phyloP scores from a whole-genome alignment of 2,888 invertebrate species.

The Hemaris fuciformis region DNA sequence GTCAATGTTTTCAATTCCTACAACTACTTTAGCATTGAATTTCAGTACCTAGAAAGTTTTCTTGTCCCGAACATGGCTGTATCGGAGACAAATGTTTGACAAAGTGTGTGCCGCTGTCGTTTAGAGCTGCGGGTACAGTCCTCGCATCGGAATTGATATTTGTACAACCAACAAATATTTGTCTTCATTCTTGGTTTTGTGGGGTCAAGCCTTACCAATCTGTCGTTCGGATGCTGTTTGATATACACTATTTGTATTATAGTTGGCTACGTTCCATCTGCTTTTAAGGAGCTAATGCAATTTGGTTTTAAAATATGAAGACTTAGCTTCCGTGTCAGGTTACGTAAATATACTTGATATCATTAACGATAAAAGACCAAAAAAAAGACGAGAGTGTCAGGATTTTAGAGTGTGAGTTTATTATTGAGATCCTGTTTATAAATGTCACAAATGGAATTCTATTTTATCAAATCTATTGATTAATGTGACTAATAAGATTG shows the following conservation, averaged over 20 bases:
- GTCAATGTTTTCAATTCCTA: too few relatives aligned
- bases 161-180: constrained; percentile 6
- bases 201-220: constrained; percentile 6
- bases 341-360: too few relatives aligned
- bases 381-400: too few relatives aligned
- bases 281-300: not conserved
- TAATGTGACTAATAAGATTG: not conserved
- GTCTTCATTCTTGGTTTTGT: constrained; percentile 8
- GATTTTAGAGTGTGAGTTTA: not conserved
- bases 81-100: not conserved
- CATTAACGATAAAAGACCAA: too few relatives aligned
- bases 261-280: not conserved
- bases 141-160: constrained; percentile 7
- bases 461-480: not conserved
- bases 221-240: not conserved
- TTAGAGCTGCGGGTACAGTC: not conserved
- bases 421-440: not conserved
- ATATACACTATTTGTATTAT: not conserved
- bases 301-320: not conserved
- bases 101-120: constrained; percentile 9
- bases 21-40: too few relatives aligned
- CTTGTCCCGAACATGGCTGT: constrained; percentile 12
- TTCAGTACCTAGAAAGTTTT: constrained; percentile 19
- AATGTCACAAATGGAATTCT: not conserved
- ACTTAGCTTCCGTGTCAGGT: too few relatives aligned